Percentiles rank a stretch among this genome's conserved stretches.
Evolutionary conservation across 2,888 invertebrate genomes (phyloP).

Genomic region (Melanostoma scalare): DNA sequence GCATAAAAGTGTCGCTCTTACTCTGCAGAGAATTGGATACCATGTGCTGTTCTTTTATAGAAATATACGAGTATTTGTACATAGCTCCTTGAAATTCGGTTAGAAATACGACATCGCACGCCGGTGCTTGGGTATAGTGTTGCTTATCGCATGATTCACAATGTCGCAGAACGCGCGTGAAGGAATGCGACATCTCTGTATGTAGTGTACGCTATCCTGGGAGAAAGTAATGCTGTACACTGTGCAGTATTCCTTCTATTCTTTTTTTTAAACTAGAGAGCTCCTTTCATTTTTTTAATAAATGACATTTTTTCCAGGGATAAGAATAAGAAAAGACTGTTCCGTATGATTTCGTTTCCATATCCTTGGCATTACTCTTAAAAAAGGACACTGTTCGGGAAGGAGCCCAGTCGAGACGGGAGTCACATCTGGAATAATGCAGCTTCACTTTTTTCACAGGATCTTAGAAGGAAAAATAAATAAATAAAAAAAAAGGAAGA

Average conservation of each 20-base stretch:
- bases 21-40: conserved; percentile 24
- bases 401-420: conserved; percentile 42
- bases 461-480: conserved; percentile 7
- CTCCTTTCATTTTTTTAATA: conserved; percentile 66
- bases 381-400: not conserved
- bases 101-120: conserved; percentile 18
- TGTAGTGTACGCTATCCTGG: not conserved
- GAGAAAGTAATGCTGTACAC: conserved; percentile 43
- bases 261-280: conserved; percentile 19
- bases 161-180: conserved; percentile 60
- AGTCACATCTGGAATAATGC: conserved; percentile 67
- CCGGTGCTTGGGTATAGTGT: conserved; percentile 23
- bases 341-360: conserved; percentile 60
- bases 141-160: conserved; percentile 63
- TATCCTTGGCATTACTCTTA: conserved; percentile 54
- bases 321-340: conserved; percentile 55
- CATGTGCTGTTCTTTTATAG: conserved; percentile 36
- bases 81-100: conserved; percentile 55
- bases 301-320: conserved; percentile 66
- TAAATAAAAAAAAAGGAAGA: conserved; percentile 7
- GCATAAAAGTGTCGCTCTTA: conserved; percentile 65
- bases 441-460: conserved; percentile 17
- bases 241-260: conserved; percentile 15
- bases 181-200: conserved; percentile 50
- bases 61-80: conserved; percentile 9